Base-by-base conservation (phyloP, 2,888 invertebrate species). In the Leptinotarsa haldemani region DNA sequence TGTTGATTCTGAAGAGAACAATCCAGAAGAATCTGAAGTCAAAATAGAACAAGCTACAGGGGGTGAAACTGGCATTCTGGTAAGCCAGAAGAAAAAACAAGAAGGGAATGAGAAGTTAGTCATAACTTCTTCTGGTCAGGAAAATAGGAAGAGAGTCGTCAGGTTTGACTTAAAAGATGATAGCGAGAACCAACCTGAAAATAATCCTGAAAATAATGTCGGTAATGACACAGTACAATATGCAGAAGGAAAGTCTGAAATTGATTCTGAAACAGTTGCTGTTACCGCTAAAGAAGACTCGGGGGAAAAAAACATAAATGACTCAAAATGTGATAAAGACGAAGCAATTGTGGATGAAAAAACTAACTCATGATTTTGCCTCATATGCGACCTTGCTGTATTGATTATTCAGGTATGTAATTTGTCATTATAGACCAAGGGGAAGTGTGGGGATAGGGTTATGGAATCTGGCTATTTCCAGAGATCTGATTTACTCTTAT, bases 81-180 rank as follows among this genome's bases (percentile, higher is more conserved):
- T 58, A 25, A 52, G 65, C 15, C 30, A 58, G 18, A 30, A 65
- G 15, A n/a, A 50, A 20, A 67, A 70, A 52, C 65, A 74, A 69
- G 53, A 68, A 56, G 58, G 67, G 18, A 65, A 73, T 58, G 70
- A 74, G 46, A 74, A 74, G 15, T 74, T 77, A n/a, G 74, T 77
- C 12, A 74, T 77, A 25, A 78, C 73, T 9, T 73, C 74, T 12
- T 68, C 74, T 15, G 67, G 69, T 47, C 70, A 70, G 63, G 74
- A 73, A 52, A 70, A 75, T 15, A 69, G 69, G 30, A 74, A 74
- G 50, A 73, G 78, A 53, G 70, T 69, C 30, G 77, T 80, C 18
- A 73, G 77, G 58, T 76, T 78, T 50, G 53, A 69, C 46, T 15
- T 71, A 46, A 53, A 56, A 70, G 68, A 69, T 52, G 52, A 70